Evolutionary conservation across 2,888 invertebrate species (phyloP).

Genomic region (Liopterus haemorrhoidalis): DNA sequence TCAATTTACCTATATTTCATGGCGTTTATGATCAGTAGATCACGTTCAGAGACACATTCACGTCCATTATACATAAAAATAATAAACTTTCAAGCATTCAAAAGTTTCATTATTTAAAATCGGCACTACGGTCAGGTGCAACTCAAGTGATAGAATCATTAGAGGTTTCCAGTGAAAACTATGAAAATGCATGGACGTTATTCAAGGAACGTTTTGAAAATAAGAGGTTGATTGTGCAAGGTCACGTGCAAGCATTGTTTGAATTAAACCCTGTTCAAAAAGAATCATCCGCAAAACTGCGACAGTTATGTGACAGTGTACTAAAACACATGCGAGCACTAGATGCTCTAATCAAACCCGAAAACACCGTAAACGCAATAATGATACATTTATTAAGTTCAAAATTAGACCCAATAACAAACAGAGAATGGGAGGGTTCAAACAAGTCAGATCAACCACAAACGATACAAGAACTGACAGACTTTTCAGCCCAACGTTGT

Average conservation of each 20-base stretch:
- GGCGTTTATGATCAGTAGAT: neutral
- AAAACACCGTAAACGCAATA: neutral
- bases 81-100: neutral
- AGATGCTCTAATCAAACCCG: neutral
- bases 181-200: neutral
- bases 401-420: neutral
- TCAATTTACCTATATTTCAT: constrained; percentile 1
- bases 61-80: neutral
- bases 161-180: neutral
- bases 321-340: constrained; percentile 1
- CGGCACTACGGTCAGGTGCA: neutral
- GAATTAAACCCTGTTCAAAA: neutral
- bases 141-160: neutral
- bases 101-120: constrained; percentile 8
- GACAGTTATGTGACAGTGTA: neutral
- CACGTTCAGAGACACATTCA: neutral
- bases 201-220: neutral
- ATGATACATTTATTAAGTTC: neutral
- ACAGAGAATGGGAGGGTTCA: constrained; percentile 1
- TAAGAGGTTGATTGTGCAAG: neutral
- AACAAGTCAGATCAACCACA: no score
- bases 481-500: no score
- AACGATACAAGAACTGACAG: no score
- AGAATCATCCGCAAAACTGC: neutral
- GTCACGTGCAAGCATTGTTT: constrained; percentile 2